Percentiles rank a stretch among this genome's conserved stretches.
Conservation (phyloP, 2,113 vertebrate species). For the Pseudopipra pipra region DNA sequence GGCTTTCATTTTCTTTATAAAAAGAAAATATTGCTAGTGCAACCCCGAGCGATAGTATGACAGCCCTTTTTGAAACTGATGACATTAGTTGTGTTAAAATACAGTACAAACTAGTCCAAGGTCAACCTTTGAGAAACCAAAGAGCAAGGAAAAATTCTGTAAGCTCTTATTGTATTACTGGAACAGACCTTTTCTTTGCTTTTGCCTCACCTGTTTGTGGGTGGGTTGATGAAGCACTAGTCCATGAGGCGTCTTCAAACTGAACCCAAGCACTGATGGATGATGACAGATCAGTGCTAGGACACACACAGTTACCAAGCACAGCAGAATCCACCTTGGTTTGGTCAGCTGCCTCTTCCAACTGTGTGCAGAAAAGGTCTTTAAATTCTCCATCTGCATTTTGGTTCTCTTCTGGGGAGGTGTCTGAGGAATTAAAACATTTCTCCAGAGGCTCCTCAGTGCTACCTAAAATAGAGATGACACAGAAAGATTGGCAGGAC, state of each 20-base stretch:
- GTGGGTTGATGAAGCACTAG: constrained; percentile 3
- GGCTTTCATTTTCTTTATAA: not conserved
- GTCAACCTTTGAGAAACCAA: not conserved
- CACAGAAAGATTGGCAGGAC: not conserved
- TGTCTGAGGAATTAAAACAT: constrained; percentile 65
- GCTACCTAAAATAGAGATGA: constrained; percentile 44
- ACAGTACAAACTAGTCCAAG: not conserved
- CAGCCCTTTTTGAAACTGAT: not conserved
- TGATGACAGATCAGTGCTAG: constrained; percentile 38
- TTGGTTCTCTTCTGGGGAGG: constrained; percentile 63
- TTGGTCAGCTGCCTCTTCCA: constrained; percentile 46
- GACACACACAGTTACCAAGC: constrained; percentile 33
- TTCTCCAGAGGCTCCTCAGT: constrained; percentile 33
- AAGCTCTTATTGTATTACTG: not conserved
- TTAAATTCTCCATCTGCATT: constrained; percentile 44
- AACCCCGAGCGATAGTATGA: not conserved
- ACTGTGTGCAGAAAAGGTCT: constrained; percentile 35
- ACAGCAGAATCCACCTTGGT: constrained; percentile 39
- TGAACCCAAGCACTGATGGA: constrained; percentile 78
- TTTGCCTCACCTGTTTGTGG: constrained; percentile 60
- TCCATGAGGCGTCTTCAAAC: constrained; percentile 74
- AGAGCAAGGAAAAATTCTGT: not conserved
- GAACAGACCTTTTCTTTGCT: not conserved
- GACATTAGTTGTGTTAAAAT: not conserved
- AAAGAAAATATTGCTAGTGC: not conserved